phyloP scores from a whole-genome alignment of 2,888 invertebrate genomes.

The Caenorhabditis afra region DNA sequence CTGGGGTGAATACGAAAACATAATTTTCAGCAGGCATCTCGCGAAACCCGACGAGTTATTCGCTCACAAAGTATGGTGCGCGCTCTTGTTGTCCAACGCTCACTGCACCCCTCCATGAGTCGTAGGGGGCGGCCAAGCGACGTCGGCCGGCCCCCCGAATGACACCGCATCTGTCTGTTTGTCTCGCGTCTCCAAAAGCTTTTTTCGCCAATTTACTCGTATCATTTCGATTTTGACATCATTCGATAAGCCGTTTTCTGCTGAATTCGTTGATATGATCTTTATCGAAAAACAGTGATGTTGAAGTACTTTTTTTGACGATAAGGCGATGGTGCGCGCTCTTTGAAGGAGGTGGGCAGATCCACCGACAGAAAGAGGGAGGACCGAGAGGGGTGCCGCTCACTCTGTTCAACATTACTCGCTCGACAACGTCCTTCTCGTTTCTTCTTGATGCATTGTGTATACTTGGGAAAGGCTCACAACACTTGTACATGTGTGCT shows the following conservation, averaged over 20 bases:
- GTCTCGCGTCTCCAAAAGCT: constrained; percentile 11
- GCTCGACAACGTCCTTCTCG: constrained; percentile 60
- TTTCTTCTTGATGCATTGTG: constrained; percentile 64
- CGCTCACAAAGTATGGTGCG: constrained; percentile 13
- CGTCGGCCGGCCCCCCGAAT: constrained; percentile 31
- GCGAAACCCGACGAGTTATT: not conserved
- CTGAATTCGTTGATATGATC: constrained; percentile 1
- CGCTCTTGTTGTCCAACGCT: constrained; percentile 54
- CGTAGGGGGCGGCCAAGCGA: constrained; percentile 40
- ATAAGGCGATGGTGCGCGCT: constrained; percentile 52
- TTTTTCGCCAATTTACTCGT: constrained; percentile 7
- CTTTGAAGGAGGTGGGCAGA: constrained; percentile 16
- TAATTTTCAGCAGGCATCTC: not conserved
- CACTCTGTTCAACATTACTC: constrained; percentile 66
- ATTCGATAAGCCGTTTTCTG: not conserved
- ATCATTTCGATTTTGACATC: not conserved
- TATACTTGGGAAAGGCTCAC: constrained; percentile 59
- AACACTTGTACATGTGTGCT: constrained; percentile 11
- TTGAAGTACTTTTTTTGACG: not conserved
- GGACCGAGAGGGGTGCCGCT: constrained; percentile 61
- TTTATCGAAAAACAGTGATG: not conserved
- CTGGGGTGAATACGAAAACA: not conserved
- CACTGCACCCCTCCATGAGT: constrained; percentile 33
- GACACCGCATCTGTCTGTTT: constrained; percentile 39
- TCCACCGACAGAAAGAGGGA: constrained; percentile 46